A percentile compares a stretch with the other conserved stretches of the same genome.
phyloP scores from a whole-genome alignment of 2,888 invertebrate species.

The Dyspetes luteomarginatus region DNA sequence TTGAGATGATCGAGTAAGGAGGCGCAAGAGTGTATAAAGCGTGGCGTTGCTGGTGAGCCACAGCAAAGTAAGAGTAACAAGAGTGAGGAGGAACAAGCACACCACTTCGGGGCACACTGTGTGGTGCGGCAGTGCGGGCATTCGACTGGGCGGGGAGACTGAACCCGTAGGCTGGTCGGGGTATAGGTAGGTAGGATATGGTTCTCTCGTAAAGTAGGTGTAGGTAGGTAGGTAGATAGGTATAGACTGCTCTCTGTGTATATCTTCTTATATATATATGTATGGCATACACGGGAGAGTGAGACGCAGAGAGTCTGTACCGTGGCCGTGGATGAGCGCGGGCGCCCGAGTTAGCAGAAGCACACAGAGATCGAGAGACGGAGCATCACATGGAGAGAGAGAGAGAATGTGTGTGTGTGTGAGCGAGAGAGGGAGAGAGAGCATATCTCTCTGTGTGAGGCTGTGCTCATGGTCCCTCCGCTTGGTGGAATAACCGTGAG shows the following conservation, averaged over 20 bases:
- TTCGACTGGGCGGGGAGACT: slow-evolving; percentile 69
- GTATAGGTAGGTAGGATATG: slow-evolving; percentile 72
- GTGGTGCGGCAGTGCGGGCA: slow-evolving; percentile 61
- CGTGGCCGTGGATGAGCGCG: slow-evolving; percentile 66
- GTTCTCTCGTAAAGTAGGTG: slow-evolving; percentile 59
- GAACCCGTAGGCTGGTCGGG: slow-evolving; percentile 69
- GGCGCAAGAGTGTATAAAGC: slow-evolving; percentile 57
- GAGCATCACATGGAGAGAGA: slow-evolving; percentile 14
- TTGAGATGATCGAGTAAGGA: slow-evolving; percentile 63
- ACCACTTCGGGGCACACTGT: slow-evolving; percentile 73
- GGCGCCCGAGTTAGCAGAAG: slow-evolving; percentile 62
- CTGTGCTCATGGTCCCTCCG: slow-evolving; percentile 66
- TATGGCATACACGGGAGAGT: slow-evolving; percentile 55
- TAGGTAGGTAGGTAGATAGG: slow-evolving; percentile 70
- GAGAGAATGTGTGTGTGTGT: neutral
- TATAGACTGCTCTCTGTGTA: slow-evolving; percentile 70
- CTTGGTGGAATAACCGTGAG: slow-evolving; percentile 77
- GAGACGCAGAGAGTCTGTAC: slow-evolving; percentile 43
- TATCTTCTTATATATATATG: too few relatives aligned
- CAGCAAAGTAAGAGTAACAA: slow-evolving; percentile 68
- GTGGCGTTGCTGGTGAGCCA: slow-evolving; percentile 57
- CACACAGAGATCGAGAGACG: slow-evolving; percentile 34
- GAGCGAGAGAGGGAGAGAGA: slow-evolving; percentile 10
- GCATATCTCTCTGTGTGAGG: slow-evolving; percentile 55
- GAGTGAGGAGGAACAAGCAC: slow-evolving; percentile 77